Conservation (phyloP, 1,140 invertebrate species). For the Anadara kagoshimensis region DNA sequence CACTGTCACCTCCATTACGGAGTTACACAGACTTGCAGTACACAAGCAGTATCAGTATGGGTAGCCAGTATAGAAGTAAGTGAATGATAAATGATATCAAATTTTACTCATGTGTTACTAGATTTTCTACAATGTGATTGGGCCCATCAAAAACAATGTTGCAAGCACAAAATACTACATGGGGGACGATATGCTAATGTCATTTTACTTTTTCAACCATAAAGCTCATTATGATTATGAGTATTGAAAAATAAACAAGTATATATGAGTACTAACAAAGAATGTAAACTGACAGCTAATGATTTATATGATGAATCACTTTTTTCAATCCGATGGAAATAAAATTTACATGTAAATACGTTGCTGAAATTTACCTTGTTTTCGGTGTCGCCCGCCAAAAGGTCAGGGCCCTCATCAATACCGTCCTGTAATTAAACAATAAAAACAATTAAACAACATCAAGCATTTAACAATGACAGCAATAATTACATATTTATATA, state of each 20-base stretch:
- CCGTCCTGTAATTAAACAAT: conserved; percentile 69
- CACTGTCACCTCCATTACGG: too few species aligned
- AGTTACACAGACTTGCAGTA: too few species aligned
- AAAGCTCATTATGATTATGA: background rate
- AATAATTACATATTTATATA: conserved; percentile 28
- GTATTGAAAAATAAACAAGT: background rate
- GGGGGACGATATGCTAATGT: background rate
- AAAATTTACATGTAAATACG: too few species aligned
- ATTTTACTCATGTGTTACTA: too few species aligned
- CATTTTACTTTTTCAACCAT: background rate
- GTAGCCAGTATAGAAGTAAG: too few species aligned
- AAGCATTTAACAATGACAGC: conserved; percentile 4
- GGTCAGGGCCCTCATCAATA: conserved; percentile 72
- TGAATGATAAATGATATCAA: too few species aligned
- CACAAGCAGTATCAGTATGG: too few species aligned
- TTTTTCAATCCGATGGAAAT: background rate
- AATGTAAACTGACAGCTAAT: background rate
- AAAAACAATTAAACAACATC: conserved; percentile 31
- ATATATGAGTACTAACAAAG: background rate
- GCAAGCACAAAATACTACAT: background rate
- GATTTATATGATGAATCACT: background rate
- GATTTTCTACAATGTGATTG: too few species aligned
- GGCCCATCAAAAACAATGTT: background rate
- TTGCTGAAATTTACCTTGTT: conserved; percentile 40
- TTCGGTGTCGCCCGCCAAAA: conserved; percentile 66